phyloP scores from a whole-genome alignment of 2,113 vertebrate genomes.

The Porphyrio hochstetteri region DNA sequence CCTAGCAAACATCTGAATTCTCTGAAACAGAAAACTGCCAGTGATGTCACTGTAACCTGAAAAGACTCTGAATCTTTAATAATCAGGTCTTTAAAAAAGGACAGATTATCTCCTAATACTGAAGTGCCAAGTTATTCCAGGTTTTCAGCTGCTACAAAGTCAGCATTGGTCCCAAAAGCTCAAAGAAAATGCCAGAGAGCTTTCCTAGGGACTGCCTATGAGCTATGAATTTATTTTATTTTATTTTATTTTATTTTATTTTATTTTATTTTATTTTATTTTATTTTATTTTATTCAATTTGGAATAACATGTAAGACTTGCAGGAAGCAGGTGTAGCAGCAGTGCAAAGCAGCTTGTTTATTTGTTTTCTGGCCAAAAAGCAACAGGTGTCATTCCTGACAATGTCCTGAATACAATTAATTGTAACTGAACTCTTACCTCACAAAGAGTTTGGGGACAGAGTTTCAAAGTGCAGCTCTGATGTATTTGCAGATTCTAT shows the following conservation, averaged over 20 bases:
- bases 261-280: background rate
- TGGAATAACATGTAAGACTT: background rate
- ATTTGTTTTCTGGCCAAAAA: background rate
- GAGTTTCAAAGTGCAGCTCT: background rate
- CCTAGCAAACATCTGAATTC: background rate
- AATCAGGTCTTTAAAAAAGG: background rate
- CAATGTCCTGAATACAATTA: background rate
- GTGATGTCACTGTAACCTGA: background rate
- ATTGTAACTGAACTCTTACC: background rate
- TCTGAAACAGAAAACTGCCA: background rate
- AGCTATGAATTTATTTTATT: background rate
- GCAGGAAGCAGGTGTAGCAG: background rate
- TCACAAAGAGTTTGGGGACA: background rate
- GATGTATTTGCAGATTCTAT: background rate
- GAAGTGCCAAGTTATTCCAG: background rate
- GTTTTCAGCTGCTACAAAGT: background rate
- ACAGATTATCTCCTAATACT: background rate
- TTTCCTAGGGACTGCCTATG: background rate
- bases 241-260: background rate
- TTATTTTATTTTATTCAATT: background rate
- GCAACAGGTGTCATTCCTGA: background rate
- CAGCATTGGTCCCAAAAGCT: background rate
- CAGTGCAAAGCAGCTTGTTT: background rate
- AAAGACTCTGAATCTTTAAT: background rate
- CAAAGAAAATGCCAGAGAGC: background rate